phyloP scores from a whole-genome alignment of 2,113 vertebrate genomes.

The Psettodes erumei region DNA sequence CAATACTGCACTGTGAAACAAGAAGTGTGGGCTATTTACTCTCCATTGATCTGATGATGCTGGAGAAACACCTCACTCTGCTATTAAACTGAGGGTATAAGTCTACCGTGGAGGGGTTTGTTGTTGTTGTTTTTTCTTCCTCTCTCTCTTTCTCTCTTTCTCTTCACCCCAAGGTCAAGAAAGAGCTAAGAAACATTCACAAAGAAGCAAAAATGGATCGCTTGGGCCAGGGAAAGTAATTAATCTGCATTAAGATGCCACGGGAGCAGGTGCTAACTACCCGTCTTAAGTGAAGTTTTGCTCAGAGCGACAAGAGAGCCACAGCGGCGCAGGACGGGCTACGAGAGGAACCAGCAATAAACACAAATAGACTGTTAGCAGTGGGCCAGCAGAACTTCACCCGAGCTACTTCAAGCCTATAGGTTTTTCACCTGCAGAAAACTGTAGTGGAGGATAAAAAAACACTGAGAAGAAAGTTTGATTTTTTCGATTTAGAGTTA shows the following conservation, averaged over 20 bases:
- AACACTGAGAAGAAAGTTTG: slow-evolving; percentile 1
- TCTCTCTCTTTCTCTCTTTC: slow-evolving; percentile 55
- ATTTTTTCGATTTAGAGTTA: too few relatives aligned
- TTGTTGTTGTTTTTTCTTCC: slow-evolving; percentile 16
- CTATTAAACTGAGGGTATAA: slow-evolving; percentile 98
- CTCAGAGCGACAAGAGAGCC: slow-evolving; percentile 65
- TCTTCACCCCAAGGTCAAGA: slow-evolving; percentile 88
- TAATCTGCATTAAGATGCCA: slow-evolving; percentile 87
- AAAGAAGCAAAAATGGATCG: slow-evolving; percentile 89
- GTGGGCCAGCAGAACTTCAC: slow-evolving; percentile 19
- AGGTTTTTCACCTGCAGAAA: slow-evolving; percentile 1
- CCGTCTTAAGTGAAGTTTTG: slow-evolving; percentile 68
- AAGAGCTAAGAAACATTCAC: slow-evolving; percentile 87
- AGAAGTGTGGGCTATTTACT: slow-evolving; percentile 99
- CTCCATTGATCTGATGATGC: slow-evolving; percentile 99
- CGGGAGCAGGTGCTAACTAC: slow-evolving; percentile 72
- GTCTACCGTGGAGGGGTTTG: slow-evolving; percentile 86
- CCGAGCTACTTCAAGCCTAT: slow-evolving; percentile 6
- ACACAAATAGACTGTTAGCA: slow-evolving; percentile 45
- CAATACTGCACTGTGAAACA: slow-evolving; percentile 97
- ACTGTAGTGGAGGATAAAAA: not conserved
- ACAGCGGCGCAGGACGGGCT: slow-evolving; percentile 53
- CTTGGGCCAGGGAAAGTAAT: slow-evolving; percentile 85
- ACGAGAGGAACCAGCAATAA: slow-evolving; percentile 59
- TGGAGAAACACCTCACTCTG: slow-evolving; percentile 98